A percentile compares a stretch with the other conserved stretches of the same genome.
These are phyloP conservation scores for Struthidea cinerea DNA, from an alignment of 2,113 vertebrate genomes.

Conservation along the genomic window DNA sequence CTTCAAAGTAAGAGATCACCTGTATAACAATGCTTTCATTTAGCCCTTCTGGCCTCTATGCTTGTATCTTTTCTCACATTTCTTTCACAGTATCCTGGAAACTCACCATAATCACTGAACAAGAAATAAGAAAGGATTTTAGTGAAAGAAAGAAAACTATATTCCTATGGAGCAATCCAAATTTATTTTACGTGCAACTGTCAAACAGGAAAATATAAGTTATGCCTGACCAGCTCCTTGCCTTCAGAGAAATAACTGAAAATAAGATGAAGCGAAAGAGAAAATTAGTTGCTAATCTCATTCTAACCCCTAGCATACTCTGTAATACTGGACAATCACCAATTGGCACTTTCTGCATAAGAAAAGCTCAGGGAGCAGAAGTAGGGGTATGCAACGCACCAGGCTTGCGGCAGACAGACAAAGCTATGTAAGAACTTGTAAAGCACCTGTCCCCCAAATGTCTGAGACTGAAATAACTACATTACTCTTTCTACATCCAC, in stretches of 20 bases:
- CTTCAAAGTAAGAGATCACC: background rate
- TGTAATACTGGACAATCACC: background rate
- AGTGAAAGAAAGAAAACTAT: background rate
- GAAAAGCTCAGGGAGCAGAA: slow-evolving; percentile 15
- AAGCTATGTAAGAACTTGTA: background rate
- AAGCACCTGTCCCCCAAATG: slow-evolving; percentile 34
- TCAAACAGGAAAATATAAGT: background rate
- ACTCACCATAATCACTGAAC: background rate
- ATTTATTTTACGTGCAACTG: background rate
- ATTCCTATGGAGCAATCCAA: background rate
- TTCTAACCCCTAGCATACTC: slow-evolving; percentile 19
- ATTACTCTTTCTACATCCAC: background rate
- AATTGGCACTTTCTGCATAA: background rate
- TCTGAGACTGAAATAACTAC: background rate
- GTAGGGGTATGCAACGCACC: background rate
- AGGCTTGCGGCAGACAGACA: slow-evolving; percentile 9
- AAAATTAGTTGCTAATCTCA: slow-evolving; percentile 40
- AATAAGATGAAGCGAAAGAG: background rate
- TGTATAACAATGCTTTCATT: background rate
- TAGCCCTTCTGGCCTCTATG: background rate
- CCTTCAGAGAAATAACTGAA: slow-evolving; percentile 5
- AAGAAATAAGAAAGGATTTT: background rate
- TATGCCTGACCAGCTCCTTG: background rate
- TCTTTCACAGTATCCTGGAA: background rate
- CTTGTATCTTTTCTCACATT: background rate